Evolutionary conservation across 1,140 invertebrate genomes (phyloP).

Genomic region (Saccostrea glomerata): DNA sequence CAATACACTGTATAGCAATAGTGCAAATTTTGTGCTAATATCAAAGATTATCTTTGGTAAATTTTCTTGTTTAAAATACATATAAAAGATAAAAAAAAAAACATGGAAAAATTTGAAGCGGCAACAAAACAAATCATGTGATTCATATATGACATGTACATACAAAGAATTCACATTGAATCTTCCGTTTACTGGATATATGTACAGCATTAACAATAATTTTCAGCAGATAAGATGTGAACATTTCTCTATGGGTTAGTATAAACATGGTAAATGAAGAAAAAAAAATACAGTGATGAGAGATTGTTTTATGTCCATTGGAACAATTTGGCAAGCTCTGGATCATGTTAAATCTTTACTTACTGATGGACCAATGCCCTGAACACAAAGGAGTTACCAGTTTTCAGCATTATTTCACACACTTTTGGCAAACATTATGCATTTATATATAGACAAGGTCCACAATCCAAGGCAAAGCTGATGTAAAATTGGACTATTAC

Average conservation of each 20-base stretch:
- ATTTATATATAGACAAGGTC: background rate
- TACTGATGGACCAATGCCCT: slow-evolving; percentile 43
- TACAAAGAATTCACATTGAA: no score
- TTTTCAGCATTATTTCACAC: slow-evolving; percentile 30
- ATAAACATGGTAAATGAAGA: slow-evolving; percentile 12
- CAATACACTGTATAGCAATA: background rate
- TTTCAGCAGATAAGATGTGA: background rate
- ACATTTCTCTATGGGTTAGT: slow-evolving; percentile 36
- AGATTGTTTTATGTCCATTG: background rate
- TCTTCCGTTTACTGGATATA: background rate
- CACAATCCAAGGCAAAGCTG: slow-evolving; percentile 28
- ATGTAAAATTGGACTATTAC: background rate
- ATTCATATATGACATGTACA: no score
- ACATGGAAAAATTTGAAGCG: background rate
- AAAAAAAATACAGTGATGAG: slow-evolving; percentile 32
- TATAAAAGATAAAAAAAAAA: background rate
- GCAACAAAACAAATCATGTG: background rate
- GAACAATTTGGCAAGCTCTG: slow-evolving; percentile 3
- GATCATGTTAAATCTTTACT: slow-evolving; percentile 37
- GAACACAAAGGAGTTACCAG: slow-evolving; percentile 28
- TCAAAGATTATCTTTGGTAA: background rate
- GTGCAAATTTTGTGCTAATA: no score
- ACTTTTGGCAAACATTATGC: background rate
- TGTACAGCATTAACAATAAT: background rate
- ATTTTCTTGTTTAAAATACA: no score